Percentiles rank a stretch among this genome's conserved stretches.
Evolutionary conservation across 2,113 vertebrate species (phyloP).

Genomic region (Macquaria australasica): DNA sequence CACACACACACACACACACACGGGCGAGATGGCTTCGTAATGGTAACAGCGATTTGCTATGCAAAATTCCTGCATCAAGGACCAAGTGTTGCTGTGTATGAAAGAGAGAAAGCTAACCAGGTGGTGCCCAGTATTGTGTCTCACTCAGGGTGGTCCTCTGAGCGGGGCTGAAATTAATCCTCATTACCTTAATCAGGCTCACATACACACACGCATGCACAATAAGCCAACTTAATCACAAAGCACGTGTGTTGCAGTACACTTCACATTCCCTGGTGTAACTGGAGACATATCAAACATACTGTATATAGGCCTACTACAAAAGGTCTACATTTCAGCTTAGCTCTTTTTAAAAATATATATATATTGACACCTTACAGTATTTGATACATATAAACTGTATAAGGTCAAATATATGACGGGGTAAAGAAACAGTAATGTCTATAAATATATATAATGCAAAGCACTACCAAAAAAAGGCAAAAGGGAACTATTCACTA

Average conservation of each 20-base stretch:
- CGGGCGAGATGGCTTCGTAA: neutral
- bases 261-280: slow-evolving; percentile 11
- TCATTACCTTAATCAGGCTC: slow-evolving; percentile 69
- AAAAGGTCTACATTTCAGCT: neutral
- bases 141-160: slow-evolving; percentile 67
- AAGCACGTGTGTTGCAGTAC: slow-evolving; percentile 37
- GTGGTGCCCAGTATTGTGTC: slow-evolving; percentile 69
- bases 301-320: neutral
- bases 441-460: no score
- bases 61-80: slow-evolving; percentile 58
- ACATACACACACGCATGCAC: slow-evolving; percentile 41
- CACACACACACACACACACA: slow-evolving; percentile 1
- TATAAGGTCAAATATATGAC: no score
- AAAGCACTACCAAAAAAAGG: no score
- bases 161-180: slow-evolving; percentile 65
- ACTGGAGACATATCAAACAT: slow-evolving; percentile 3
- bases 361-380: neutral
- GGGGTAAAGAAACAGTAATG: no score
- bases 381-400: neutral
- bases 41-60: slow-evolving; percentile 32
- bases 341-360: neutral
- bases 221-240: slow-evolving; percentile 47
- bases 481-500: neutral
- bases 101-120: slow-evolving; percentile 47
- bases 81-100: slow-evolving; percentile 46